A percentile compares a stretch with the other conserved stretches of the same genome.
Conservation (phyloP, 35 echinoderm and acorn worm species). For the Ptychodera flava region DNA sequence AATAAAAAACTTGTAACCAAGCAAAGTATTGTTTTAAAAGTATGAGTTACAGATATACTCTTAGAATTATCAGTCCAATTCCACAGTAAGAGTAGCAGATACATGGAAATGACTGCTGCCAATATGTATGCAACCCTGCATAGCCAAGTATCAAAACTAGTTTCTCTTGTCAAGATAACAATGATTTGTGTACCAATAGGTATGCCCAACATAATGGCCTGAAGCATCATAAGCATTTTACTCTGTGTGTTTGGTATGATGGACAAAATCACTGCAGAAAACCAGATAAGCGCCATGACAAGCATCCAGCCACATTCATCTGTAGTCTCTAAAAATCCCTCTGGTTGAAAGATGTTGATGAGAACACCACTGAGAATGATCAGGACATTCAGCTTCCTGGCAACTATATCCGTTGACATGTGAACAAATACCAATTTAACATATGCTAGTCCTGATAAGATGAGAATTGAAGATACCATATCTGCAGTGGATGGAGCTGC, state of each 20-base stretch:
- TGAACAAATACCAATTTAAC: neutral
- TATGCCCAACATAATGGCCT: neutral
- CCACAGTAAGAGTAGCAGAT: neutral
- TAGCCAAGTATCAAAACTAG: neutral
- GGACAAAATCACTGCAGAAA: neutral
- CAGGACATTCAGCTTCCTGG: neutral
- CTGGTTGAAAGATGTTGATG: conserved; percentile 2
- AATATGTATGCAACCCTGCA: neutral
- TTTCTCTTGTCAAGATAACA: neutral
- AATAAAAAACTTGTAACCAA: neutral
- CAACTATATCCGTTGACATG: conserved; percentile 5
- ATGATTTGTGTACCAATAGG: neutral
- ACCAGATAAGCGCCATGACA: neutral
- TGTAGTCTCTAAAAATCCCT: too few relatives aligned
- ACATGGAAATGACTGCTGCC: neutral
- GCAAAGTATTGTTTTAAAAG: neutral
- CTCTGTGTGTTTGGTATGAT: neutral
- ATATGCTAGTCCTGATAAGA: neutral
- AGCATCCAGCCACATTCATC: neutral
- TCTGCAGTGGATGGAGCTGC: neutral
- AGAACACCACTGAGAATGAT: neutral
- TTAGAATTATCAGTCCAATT: neutral
- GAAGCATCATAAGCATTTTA: neutral
- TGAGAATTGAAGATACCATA: neutral
- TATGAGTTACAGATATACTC: neutral